Conservation (phyloP, 2,888 invertebrate species). For the Eristalis tenax region DNA sequence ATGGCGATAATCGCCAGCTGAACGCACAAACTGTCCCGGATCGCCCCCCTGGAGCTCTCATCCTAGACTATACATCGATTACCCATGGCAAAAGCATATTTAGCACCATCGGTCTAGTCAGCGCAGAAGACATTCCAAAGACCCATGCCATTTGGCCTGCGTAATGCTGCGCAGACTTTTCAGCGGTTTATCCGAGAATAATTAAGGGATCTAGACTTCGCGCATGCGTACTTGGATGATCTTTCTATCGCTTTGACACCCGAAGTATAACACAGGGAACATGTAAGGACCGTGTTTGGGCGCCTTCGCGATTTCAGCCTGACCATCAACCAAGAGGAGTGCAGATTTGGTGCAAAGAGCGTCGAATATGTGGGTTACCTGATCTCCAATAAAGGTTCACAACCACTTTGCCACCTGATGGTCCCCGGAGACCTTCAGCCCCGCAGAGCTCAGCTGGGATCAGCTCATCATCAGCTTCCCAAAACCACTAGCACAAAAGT, state of each 20-base stretch:
- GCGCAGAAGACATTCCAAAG: too few relatives aligned
- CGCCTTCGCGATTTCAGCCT: constrained; percentile 18
- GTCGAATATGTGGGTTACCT: constrained; percentile 23
- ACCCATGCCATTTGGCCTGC: constrained; percentile 59
- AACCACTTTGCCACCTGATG: too few relatives aligned
- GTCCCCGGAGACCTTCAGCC: too few relatives aligned
- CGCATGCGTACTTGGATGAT: constrained; percentile 71
- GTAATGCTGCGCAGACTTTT: constrained; percentile 75
- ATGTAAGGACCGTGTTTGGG: constrained; percentile 20
- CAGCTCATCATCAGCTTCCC: too few relatives aligned
- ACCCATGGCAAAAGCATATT: constrained; percentile 73
- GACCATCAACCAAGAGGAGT: constrained; percentile 52
- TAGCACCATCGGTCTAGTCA: constrained; percentile 75
- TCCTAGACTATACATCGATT: constrained; percentile 50
- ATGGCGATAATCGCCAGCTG: constrained; percentile 13
- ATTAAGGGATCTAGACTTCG: too few relatives aligned
- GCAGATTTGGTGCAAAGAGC: constrained; percentile 17
- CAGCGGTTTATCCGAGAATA: too few relatives aligned
- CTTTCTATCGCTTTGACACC: constrained; percentile 46
- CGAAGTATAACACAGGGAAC: constrained; percentile 22
- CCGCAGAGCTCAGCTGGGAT: too few relatives aligned
- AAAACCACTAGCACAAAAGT: too few relatives aligned
- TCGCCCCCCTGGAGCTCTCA: constrained; percentile 75
- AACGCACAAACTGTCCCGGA: constrained; percentile 73
- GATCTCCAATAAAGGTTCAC: constrained; percentile 5